Base-by-base conservation (phyloP, 2,113 vertebrate species). In the Xiphophorus hellerii region DNA sequence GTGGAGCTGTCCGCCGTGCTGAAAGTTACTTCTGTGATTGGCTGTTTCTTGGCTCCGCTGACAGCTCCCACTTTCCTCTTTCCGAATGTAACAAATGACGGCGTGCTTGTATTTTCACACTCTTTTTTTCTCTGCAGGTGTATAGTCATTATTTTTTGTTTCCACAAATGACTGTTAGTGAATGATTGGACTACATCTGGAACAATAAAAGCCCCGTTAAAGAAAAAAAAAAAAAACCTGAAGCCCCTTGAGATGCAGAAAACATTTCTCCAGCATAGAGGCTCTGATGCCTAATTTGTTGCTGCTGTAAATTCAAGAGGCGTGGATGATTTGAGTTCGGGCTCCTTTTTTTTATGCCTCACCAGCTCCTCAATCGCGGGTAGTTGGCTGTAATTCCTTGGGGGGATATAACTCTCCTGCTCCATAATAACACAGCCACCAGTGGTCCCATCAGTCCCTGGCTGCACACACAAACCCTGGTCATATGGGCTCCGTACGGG, bases 341-440 rank as follows among this genome's bases (percentile, higher is more conserved):
- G 35, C 67, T 84, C 66, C 90, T 83, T 37, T 91, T 93, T 44
- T 91, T 93, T 89, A 92, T 92, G 83, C 60, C 76, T 77, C 77
- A 81, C 76, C 78, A 76, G 85, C 74, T 78, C 83, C 84, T 91
- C 90, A 83, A 79, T 92, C 84, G 88, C 77, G 62, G 81, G 69
- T 69, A 73, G 77, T 88, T 88, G 86, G 83, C 80, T 81, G 84
- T 74, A 86, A 88, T 86, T 91, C 87, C 88, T 90, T 66, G 0
- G 84, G 82, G 87, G 80, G 83, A 82, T 75, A 89, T 91, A 92
- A 93, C 79, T 93, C 90, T 88, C 84, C 62, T 65, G n/a, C 72
- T 84, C 90, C 89, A 89, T 92, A 90, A 91, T 88, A 88, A 84
- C 77, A 76, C 74, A 62, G 85, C 87, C 84, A 79, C 63, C 82